These are phyloP conservation scores for Scomber scombrus DNA, from an alignment of 2,113 vertebrate species.

Conservation along the genomic window DNA sequence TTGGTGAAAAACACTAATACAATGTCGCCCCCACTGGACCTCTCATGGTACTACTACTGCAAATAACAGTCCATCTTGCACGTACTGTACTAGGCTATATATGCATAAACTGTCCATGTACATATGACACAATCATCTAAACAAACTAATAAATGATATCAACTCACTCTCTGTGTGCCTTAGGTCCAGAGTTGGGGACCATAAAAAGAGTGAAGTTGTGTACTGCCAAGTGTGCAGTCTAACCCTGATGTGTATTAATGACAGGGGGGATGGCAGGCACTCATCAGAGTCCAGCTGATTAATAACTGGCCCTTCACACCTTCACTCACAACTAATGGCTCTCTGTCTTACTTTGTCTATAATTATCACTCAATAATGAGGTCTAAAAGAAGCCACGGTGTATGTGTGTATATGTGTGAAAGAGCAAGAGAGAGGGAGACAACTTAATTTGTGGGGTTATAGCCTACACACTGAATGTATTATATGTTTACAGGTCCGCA, in stretches of 20 bases:
- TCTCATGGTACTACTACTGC: slow-evolving; percentile 48
- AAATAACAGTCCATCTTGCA: background rate
- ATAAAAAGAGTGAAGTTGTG: slow-evolving; percentile 51
- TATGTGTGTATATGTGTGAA: slow-evolving; percentile 22
- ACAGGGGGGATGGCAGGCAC: slow-evolving; percentile 61
- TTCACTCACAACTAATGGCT: slow-evolving; percentile 76
- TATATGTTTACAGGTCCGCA: background rate
- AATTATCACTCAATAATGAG: slow-evolving; percentile 83
- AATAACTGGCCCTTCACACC: slow-evolving; percentile 77
- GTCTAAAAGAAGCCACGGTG: slow-evolving; percentile 60
- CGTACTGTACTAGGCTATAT: background rate
- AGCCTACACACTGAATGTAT: background rate
- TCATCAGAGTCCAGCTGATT: slow-evolving; percentile 81
- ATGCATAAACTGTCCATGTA: slow-evolving; percentile 3
- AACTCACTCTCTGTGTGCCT: background rate
- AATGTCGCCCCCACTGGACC: slow-evolving; percentile 67
- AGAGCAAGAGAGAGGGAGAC: background rate
- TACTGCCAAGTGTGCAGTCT: slow-evolving; percentile 56
- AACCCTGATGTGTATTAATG: slow-evolving; percentile 77
- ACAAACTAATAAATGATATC: slow-evolving; percentile 40
- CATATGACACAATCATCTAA: slow-evolving; percentile 22
- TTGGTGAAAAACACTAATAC: slow-evolving; percentile 24
- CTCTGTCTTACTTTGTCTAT: slow-evolving; percentile 75
- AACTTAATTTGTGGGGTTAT: no score
- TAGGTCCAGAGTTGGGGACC: background rate